A percentile compares a stretch with the other conserved stretches of the same genome.
phyloP scores from a whole-genome alignment of 2,797 vertebrate species.

The Scyliorhinus canicula region DNA sequence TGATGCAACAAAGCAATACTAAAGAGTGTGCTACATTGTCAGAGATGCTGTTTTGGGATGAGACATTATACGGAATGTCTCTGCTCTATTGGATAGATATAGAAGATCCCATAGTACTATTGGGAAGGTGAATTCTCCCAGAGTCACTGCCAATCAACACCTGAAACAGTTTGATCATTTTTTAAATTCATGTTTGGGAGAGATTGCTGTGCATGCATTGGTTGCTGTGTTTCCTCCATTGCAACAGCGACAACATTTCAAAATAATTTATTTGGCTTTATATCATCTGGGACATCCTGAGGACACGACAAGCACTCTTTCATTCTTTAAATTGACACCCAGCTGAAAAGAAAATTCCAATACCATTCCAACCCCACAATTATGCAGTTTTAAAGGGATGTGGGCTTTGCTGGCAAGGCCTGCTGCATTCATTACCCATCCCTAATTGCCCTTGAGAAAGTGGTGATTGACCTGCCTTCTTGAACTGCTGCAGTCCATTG shows the following conservation, averaged over 20 bases:
- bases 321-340: not conserved
- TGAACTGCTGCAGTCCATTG: too few species aligned
- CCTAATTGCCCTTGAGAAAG: too few species aligned
- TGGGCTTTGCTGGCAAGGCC: too few species aligned
- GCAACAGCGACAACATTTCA: not conserved
- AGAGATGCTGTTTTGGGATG: not conserved
- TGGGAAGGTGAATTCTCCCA: not conserved
- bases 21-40: not conserved
- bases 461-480: too few species aligned
- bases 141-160: not conserved
- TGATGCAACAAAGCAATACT: not conserved
- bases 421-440: too few species aligned
- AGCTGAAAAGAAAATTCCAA: not conserved
- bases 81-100: not conserved
- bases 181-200: not conserved
- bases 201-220: not conserved
- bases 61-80: not conserved
- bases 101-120: not conserved
- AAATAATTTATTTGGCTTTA: not conserved
- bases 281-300: not conserved
- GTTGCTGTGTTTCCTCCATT: not conserved
- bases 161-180: not conserved
- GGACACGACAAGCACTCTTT: too few species aligned
- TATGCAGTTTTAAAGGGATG: too few species aligned
- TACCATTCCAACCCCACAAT: not conserved